Base-by-base conservation (phyloP, 1,140 invertebrate species). In the Lepidurus packardi region DNA sequence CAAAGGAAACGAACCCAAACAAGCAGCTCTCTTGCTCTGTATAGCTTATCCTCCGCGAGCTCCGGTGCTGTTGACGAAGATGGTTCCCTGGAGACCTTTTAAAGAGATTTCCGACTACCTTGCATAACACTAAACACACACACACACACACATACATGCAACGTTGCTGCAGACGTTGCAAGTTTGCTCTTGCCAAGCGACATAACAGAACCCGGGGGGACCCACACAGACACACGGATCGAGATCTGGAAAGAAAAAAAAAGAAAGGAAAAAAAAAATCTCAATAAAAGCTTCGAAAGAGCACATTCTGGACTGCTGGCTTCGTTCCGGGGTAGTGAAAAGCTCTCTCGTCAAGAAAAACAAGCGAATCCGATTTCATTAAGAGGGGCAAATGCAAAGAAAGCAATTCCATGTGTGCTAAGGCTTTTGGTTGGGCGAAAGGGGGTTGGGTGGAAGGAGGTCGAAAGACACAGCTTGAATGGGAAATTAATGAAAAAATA, bases 371-470 rank as follows among this genome's bases (percentile, higher is more conserved):
- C 53, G 53, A 65, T 65, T 65, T 65, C 13, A 65, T 65, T 65
- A 65, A 65, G 53, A 65, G 53, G 53, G 53, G 53, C 53, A 65
- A 65, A 65, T 65, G 53, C 13, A 65, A 65, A 65, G 53, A 65
- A 65, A 65, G 13, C 53, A 65, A 65, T 65, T 13, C 13, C 21
- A 21, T 16, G 13, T 65, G 53, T 65, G 8, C 34, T 34, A 34
- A 34, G 34, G 34, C 34, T 34, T 34, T 34, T 4, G 34, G 34
- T 34, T 34, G 34, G 34, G 34, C 34, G 34, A 4, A 65, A n/a
- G 53, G 21, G 53, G 16, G 16, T 16, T 9, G n/a, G 21, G 53
- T n/a, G 6, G 53, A 21, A n/a, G 21, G 21, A 65, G 21, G 8
- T 4, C 1, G 53, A 65, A 65, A 65, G 53, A 65, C 45, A 7